Evolutionary conservation across 2,797 vertebrate species (phyloP).

Genomic region (Mastacembelus armatus): DNA sequence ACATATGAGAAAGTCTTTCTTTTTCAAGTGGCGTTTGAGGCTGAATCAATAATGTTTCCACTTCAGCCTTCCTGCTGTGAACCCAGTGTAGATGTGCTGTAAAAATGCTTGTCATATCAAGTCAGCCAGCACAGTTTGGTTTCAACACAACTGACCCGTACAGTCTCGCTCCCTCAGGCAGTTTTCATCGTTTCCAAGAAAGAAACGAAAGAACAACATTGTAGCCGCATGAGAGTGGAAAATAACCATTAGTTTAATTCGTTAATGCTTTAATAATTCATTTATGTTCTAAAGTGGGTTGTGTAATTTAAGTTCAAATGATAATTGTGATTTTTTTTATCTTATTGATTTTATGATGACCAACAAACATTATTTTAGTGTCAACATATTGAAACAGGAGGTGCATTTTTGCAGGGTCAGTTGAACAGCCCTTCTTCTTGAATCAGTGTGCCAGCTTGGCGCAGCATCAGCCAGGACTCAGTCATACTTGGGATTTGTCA

Average conservation of each 20-base stretch:
- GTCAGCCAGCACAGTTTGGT: not conserved
- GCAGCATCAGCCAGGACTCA: conserved; percentile 34
- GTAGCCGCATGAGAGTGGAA: not conserved
- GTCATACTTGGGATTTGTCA: conserved; percentile 56
- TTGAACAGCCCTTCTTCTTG: not conserved
- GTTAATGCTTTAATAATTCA: too few species aligned
- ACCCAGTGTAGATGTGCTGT: conserved; percentile 1
- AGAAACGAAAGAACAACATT: not conserved
- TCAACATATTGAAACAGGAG: too few species aligned
- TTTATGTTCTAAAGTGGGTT: too few species aligned
- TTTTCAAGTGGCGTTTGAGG: too few species aligned
- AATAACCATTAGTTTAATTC: not conserved
- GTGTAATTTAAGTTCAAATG: too few species aligned
- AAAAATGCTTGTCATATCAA: conserved; percentile 20
- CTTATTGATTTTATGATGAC: not conserved
- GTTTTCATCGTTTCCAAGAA: not conserved
- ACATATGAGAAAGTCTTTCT: not conserved
- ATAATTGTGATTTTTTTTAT: too few species aligned
- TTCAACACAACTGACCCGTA: not conserved
- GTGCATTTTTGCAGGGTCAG: conserved; percentile 16
- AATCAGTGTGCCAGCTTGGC: conserved; percentile 15
- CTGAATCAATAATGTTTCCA: conserved; percentile 13
- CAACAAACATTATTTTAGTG: not conserved
- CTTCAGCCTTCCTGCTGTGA: conserved; percentile 24
- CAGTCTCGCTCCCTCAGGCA: not conserved